Evolutionary conservation across 1,140 invertebrate species (phyloP).

Genomic region (Protaetia brevitarsis): DNA sequence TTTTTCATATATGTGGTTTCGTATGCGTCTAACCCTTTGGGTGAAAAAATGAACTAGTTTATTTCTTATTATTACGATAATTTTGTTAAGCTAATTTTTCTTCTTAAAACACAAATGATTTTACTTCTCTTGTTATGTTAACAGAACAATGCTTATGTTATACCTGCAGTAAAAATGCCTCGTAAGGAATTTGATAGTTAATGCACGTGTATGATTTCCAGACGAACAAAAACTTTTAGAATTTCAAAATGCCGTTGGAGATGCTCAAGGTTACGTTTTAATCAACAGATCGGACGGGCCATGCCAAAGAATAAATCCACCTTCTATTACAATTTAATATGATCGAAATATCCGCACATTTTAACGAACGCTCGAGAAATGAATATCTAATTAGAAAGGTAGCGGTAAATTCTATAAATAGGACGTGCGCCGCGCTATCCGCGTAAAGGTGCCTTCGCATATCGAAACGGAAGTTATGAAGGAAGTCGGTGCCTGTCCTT

Average conservation of each 20-base stretch:
- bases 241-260: not conserved
- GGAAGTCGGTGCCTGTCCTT: not conserved
- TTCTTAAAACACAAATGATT: too few relatives aligned
- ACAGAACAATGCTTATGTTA: too few relatives aligned
- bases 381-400: constrained; percentile 11
- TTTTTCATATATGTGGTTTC: too few relatives aligned
- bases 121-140: too few relatives aligned
- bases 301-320: not conserved
- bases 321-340: not conserved
- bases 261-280: constrained; percentile 6
- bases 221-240: not conserved
- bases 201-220: too few relatives aligned
- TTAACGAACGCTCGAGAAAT: constrained; percentile 5
- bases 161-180: too few relatives aligned
- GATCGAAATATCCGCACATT: constrained; percentile 2
- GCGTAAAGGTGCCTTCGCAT: not conserved
- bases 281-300: not conserved
- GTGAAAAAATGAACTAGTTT: too few relatives aligned
- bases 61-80: too few relatives aligned
- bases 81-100: too few relatives aligned
- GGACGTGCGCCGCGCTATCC: not conserved
- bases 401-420: constrained; percentile 17
- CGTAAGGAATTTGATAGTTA: too few relatives aligned
- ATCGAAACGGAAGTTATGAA: constrained; percentile 17
- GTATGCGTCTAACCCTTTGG: too few relatives aligned